Conservation (phyloP, 2,888 invertebrate species). For the Caenorhabditis wallacei region DNA sequence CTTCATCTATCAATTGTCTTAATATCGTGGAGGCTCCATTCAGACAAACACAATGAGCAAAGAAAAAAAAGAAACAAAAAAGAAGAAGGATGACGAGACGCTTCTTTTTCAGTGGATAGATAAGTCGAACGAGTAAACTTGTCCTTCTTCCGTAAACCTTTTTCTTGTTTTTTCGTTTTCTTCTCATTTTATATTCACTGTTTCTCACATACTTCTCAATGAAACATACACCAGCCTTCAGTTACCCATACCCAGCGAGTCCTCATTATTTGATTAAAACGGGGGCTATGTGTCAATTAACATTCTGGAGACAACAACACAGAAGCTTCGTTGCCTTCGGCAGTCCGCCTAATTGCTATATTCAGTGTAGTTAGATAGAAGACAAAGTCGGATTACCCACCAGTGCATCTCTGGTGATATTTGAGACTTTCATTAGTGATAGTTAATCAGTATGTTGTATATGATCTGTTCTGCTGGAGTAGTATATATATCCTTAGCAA, state of each 20-base stretch:
- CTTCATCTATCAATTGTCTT: constrained; percentile 69
- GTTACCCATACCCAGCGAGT: constrained; percentile 14
- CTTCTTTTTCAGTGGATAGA: constrained; percentile 18
- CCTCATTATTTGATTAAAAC: constrained; percentile 62
- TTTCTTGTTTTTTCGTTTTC: constrained; percentile 7
- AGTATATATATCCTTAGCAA: too few relatives aligned
- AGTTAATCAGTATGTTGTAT: background rate
- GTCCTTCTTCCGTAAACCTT: constrained; percentile 30
- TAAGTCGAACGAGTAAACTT: constrained; percentile 43
- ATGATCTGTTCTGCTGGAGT: too few relatives aligned
- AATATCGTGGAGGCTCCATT: constrained; percentile 52
- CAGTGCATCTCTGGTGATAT: background rate
- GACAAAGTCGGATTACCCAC: constrained; percentile 19
- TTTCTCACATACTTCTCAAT: background rate
- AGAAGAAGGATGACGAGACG: constrained; percentile 10
- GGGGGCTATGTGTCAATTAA: constrained; percentile 52
- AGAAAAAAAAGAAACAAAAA: constrained; percentile 37
- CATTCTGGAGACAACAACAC: constrained; percentile 60
- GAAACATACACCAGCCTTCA: background rate
- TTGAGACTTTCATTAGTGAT: background rate
- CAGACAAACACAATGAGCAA: constrained; percentile 48
- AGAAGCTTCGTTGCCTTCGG: constrained; percentile 20
- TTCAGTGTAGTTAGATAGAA: constrained; percentile 50
- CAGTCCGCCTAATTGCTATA: constrained; percentile 50
- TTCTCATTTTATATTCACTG: background rate